phyloP scores from a whole-genome alignment of 2,888 invertebrate genomes.

The Drosophila imparisetae region DNA sequence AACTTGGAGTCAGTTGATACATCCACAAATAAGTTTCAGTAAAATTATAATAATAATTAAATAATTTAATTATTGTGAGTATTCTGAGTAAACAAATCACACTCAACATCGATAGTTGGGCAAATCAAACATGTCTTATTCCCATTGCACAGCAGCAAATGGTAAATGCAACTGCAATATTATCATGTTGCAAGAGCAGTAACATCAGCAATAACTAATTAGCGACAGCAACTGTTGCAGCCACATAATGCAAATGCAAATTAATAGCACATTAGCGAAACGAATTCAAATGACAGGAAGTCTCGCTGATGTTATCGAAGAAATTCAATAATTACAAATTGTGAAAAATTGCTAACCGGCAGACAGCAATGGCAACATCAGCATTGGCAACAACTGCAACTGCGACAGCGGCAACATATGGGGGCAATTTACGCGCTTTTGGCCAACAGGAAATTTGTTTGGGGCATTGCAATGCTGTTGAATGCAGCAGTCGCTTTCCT shows the following conservation, averaged over 20 bases:
- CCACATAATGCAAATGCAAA: constrained; percentile 59
- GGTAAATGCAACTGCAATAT: constrained; percentile 16
- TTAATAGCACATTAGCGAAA: constrained; percentile 67
- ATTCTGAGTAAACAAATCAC: not conserved
- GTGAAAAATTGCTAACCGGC: constrained; percentile 63
- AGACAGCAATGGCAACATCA: constrained; percentile 16
- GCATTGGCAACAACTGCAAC: constrained; percentile 11
- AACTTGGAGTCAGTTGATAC: not conserved
- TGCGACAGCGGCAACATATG: constrained; percentile 9
- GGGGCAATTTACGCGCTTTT: constrained; percentile 68
- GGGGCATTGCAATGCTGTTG: constrained; percentile 42
- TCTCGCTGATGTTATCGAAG: constrained; percentile 70
- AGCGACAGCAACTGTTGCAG: constrained; percentile 37
- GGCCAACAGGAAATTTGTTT: constrained; percentile 69
- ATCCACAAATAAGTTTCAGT: not conserved
- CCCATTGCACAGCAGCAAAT: constrained; percentile 21
- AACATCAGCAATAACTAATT: constrained; percentile 39
- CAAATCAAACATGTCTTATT: constrained; percentile 16
- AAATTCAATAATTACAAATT: constrained; percentile 74
- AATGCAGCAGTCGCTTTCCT: constrained; percentile 47
- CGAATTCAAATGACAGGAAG: constrained; percentile 65
- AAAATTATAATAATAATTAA: not conserved
- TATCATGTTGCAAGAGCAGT: constrained; percentile 30
- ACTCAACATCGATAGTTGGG: constrained; percentile 18
- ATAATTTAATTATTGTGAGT: no score